phyloP scores from a whole-genome alignment of 2,888 invertebrate genomes.

The Phytoseiulus persimilis region DNA sequence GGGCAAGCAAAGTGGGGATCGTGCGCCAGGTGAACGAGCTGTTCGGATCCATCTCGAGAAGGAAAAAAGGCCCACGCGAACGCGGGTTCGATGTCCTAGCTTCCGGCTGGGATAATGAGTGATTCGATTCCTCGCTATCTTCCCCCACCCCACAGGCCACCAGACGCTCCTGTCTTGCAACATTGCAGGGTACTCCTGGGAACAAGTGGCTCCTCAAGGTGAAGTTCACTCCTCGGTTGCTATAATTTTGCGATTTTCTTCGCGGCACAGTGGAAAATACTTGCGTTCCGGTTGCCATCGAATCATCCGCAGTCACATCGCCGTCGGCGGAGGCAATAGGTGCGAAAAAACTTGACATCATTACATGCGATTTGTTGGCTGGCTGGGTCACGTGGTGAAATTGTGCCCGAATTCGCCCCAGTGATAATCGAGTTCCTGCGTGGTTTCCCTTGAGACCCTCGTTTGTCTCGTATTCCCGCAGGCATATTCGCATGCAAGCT shows the following conservation, averaged over 20 bases:
- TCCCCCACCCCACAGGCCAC: too few relatives aligned
- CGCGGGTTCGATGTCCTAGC: too few relatives aligned
- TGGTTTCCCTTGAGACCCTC: not conserved
- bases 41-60: too few relatives aligned
- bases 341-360: not conserved
- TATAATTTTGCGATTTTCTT: not conserved
- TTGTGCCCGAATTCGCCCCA: not conserved
- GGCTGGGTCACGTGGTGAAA: not conserved
- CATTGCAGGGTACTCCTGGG: too few relatives aligned
- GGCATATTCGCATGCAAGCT: not conserved
- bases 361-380: not conserved
- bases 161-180: too few relatives aligned
- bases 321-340: not conserved
- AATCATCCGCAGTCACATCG: not conserved
- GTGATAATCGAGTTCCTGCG: not conserved
- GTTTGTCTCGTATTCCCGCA: not conserved
- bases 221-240: too few relatives aligned
- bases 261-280: not conserved
- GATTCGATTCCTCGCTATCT: too few relatives aligned
- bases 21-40: too few relatives aligned
- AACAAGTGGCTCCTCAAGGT: too few relatives aligned
- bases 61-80: too few relatives aligned
- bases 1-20: too few relatives aligned
- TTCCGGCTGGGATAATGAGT: too few relatives aligned
- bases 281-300: not conserved